Evolutionary conservation across 2,797 vertebrate species (phyloP), one percentile per base, ranked within the genome.

Genomic region (Oreochromis grahami): DNA sequence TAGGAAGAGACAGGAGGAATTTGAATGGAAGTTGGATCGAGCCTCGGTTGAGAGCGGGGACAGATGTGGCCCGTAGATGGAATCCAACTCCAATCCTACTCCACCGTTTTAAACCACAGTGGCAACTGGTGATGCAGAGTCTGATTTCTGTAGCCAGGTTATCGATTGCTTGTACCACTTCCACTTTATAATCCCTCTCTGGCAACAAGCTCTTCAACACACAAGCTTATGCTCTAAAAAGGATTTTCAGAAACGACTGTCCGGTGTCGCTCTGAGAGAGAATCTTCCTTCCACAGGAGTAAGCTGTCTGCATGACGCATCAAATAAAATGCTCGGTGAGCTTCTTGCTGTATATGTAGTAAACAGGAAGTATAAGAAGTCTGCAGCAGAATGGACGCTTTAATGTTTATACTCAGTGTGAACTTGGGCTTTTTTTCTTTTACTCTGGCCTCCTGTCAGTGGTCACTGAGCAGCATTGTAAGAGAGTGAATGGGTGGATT

Each of bases 401-500:
- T 26, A 63, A 51, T 24, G 74, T 50, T 50, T 45, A 7, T 41
- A 17, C 63, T 70, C 68, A 76, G 84, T 36, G 24, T 21, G 19
- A 82, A 72, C 48, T 17, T 8, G 9, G 88, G 78, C 72, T 0
- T 14, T 17, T 65, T 86, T 56, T 76, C 82, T 56, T 32, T 41
- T 21, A 24, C 3, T 41, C 51, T 7, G 58, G 74, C 78, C 43
- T 87, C 78, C 77, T 83, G 84, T 89, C 89, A 81, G 53, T n/a
- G 77, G 79, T 82, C 86, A 82, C 11, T 3, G 55, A 76, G 85
- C 32, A 6, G 26, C 89, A 88, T 93, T 94, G 92, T 91, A 77
- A 84, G 79, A 65, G 52, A 84, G 70, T 89, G 85, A 94, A 92
- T 82, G 79, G 87, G 87, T 53, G 84, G 82, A 87, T 19, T 79